Conservation (phyloP, 2,113 vertebrate genomes). For the Chrysemys picta region DNA sequence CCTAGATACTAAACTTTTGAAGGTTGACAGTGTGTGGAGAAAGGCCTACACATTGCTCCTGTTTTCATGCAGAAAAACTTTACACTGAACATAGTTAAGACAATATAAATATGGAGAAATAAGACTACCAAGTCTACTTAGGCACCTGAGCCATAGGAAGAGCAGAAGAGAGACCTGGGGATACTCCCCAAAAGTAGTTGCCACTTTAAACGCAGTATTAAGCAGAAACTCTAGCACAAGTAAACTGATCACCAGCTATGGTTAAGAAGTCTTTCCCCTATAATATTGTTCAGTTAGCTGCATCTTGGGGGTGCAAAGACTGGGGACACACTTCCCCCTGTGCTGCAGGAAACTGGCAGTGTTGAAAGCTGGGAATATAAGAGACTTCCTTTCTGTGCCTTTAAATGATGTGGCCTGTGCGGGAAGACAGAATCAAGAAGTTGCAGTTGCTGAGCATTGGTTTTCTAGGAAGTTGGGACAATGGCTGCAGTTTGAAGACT, state of each 20-base stretch:
- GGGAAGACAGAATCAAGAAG: conserved; percentile 27
- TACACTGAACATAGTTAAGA: not conserved
- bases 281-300: not conserved
- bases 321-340: not conserved
- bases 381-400: not conserved
- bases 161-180: conserved; percentile 14
- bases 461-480: not conserved
- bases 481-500: accelerated
- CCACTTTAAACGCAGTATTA: accelerated
- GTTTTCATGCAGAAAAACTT: not conserved
- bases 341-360: not conserved
- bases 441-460: not conserved
- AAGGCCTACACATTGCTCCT: not conserved
- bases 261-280: conserved; percentile 15
- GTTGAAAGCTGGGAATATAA: not conserved
- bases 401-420: not conserved
- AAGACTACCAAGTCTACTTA: conserved; percentile 38
- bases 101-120: conserved; percentile 28
- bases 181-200: not conserved
- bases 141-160: conserved; percentile 54
- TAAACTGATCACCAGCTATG: not conserved
- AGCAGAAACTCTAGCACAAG: not conserved
- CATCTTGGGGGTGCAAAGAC: accelerated
- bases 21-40: not conserved
- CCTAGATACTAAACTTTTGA: not conserved